Evolutionary conservation across 2,888 invertebrate genomes (phyloP).

Genomic region (Megalurothrips usitatus): DNA sequence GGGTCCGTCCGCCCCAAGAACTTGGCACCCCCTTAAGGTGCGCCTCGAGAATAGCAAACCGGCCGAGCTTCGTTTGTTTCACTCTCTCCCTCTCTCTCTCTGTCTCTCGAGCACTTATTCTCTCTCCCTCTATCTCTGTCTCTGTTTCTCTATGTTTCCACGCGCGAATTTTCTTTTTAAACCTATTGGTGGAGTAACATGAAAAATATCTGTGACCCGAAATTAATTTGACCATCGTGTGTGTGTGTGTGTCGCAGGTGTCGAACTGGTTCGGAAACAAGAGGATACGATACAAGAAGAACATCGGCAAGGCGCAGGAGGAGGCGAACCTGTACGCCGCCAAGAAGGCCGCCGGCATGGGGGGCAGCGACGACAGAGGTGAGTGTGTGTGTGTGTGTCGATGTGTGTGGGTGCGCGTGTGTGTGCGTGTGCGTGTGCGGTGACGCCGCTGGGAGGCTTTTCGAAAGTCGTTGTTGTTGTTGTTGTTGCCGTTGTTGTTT

Average conservation of each 20-base stretch:
- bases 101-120: too few species aligned
- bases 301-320: slow-evolving; percentile 98
- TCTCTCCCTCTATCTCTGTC: too few species aligned
- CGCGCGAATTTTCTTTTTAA: too few species aligned
- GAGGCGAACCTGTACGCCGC: slow-evolving; percentile 98
- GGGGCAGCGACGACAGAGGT: slow-evolving; percentile 39
- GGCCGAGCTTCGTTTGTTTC: background rate
- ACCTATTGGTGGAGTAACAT: too few species aligned
- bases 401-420: background rate
- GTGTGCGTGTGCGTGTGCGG: background rate
- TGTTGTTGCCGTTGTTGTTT: too few species aligned
- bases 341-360: slow-evolving; percentile 86
- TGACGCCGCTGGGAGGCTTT: too few species aligned
- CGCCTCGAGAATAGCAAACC: background rate
- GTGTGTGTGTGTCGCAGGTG: slow-evolving; percentile 59
- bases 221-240: too few species aligned
- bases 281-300: slow-evolving; percentile 99
- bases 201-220: too few species aligned
- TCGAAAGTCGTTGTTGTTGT: too few species aligned
- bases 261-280: slow-evolving; percentile 99
- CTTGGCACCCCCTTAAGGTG: slow-evolving; percentile 17
- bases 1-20: background rate
- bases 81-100: background rate
- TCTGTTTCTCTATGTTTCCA: too few species aligned
- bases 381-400: background rate